Percentiles rank a stretch among this genome's conserved stretches.
These are phyloP conservation scores for Lycodopsis pacificus DNA, from an alignment of 2,797 vertebrate species.

Conservation along the genomic window DNA sequence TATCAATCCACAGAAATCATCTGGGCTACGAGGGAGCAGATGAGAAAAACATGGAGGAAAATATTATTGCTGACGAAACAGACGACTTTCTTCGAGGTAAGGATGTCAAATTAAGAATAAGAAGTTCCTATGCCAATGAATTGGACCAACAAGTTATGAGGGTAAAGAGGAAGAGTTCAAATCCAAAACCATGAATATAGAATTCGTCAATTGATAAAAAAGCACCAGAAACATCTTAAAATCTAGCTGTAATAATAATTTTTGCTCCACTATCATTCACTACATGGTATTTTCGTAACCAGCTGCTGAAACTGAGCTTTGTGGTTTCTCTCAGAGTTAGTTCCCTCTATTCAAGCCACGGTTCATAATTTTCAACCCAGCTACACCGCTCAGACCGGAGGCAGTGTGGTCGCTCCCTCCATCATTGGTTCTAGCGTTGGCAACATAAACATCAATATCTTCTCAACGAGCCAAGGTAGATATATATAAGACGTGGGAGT, in stretches of 20 bases:
- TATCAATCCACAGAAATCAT: not conserved
- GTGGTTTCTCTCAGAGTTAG: constrained; percentile 20
- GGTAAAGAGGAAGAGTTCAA: not conserved
- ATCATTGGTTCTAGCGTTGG: constrained; percentile 45
- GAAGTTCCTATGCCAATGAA: not conserved
- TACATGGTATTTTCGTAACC: not conserved
- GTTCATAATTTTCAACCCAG: constrained; percentile 44
- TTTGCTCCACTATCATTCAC: not conserved
- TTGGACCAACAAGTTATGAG: not conserved
- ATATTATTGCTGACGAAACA: not conserved
- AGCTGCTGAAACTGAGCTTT: constrained; percentile 14
- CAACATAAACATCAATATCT: constrained; percentile 60
- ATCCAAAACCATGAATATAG: not conserved
- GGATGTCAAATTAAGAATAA: constrained; percentile 5
- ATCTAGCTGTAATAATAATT: not conserved
- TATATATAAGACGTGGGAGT: not conserved
- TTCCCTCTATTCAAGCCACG: constrained; percentile 10
- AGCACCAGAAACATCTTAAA: not conserved
- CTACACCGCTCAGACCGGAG: constrained; percentile 49
- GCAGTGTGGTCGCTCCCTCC: constrained; percentile 57
- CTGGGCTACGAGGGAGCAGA: not conserved
- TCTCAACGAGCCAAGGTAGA: constrained; percentile 45
- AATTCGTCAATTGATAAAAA: not conserved
- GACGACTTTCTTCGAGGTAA: constrained; percentile 36
- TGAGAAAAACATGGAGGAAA: constrained; percentile 44